Base-by-base conservation (phyloP, 1,140 invertebrate species). In the Temnothorax curvispinosus region DNA sequence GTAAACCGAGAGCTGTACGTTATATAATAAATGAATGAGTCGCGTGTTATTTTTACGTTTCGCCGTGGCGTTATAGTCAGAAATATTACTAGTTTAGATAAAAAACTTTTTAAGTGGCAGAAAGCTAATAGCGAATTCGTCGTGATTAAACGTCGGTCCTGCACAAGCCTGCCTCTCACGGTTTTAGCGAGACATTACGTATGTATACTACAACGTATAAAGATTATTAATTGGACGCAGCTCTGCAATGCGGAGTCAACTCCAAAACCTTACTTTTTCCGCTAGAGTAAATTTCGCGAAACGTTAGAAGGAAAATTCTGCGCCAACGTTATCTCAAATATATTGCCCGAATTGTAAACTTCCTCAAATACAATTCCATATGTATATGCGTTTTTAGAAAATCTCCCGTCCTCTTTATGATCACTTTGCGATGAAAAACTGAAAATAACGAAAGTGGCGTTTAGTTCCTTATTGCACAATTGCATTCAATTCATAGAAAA, bases 71-170 rank as follows among this genome's bases (percentile, higher is more conserved):
- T 38, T 47, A 27, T 27, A 18, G 60, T 47, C 15, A 41, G 27
- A 27, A 75, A 32, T 75, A 4, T 6, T 41, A 9, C 27, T 35
- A 54, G n/a, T 82, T 78, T n/a, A 50, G 21, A 64, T 78, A 41
- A 52, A 60, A 64, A 11, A 11, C 38, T 41, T 41, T 6, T 52
- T 3, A n/a, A 32, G 21, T 11, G n/a, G 41, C 8, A 6, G 41
- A 47, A 44, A 3, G 47, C 54, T 60, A 77, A 47, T 35, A 60
- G 9, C 6, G 9, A 74, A 54, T 56, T 56, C 1, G 0, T 3
- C 3, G 0, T 3, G 5, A 18, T 74, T 54, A 54, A 72, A 69
- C 21, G 18, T 13, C 11, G 4, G 3, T 4, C 0, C 35, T 41
- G 18, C 8, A 35, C 3, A n/a, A 8, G 27, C 21, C 2, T 1